Base-by-base conservation (phyloP, 2,797 vertebrate genomes). In the Decapterus maruadsi region DNA sequence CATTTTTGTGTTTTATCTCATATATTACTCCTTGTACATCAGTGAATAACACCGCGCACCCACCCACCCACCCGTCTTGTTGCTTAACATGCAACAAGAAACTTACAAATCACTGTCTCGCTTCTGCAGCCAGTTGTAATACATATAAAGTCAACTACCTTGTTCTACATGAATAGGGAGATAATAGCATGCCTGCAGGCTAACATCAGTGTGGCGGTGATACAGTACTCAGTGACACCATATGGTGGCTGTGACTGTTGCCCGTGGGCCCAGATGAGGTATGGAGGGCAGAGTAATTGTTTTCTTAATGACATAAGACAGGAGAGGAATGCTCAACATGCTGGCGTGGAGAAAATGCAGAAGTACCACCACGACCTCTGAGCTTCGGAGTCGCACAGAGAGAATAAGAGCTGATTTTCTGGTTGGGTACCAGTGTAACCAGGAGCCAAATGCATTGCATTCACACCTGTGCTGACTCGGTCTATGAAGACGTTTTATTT, bases 241-340 rank as follows among this genome's bases (percentile, higher is more conserved):
- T 13, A 43, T 34, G 87, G 89, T 46, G 55, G 62, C 31, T 82
- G 58, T 80, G 76, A 89, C 87, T 87, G 71, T 68, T 85, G 92
- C 91, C 80, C 72, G 75, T 36, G 6, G 80, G 81, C 42, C 59
- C 71, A 72, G 78, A 68, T 89, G 89, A 87, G 51, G 54, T 88
- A 80, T 60, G 31, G 34, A 77, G 82, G 68, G 31, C 68, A 88
- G 91, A 94, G 87, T 77, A 88, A 94, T 90, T 92, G 92, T 90
- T 95, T 89, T 88, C 81, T 81, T 90, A 91, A 91, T 83, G 89
- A 84, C 85, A 58, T 72, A 76, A 74, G 95, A 93, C 92, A 94
- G 92, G 73, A 84, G 88, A 83, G 82, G 86, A 91, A 87, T 78
- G 68, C 84, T 86, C 62, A 2, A 83, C 69, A 86, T 78, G 80